Conservation (phyloP, 2,113 vertebrate genomes). For the Oncorhynchus kisutch region DNA sequence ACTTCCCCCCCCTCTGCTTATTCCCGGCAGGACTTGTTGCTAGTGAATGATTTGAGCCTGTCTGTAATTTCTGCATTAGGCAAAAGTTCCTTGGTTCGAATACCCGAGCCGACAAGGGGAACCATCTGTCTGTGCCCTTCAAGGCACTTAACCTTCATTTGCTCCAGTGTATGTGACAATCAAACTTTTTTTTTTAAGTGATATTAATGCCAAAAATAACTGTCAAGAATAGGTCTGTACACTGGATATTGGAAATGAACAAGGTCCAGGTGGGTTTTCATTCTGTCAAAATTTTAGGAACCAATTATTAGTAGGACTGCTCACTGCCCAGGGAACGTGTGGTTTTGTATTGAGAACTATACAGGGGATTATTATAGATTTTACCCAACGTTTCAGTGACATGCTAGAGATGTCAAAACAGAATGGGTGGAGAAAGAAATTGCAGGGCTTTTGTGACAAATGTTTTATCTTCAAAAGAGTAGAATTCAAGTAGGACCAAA, state of each 20-base stretch:
- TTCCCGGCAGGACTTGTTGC: too few relatives aligned
- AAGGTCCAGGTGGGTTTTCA: not conserved
- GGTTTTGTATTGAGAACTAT: not conserved
- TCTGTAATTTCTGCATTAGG: too few relatives aligned
- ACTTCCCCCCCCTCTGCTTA: too few relatives aligned
- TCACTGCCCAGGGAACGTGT: not conserved
- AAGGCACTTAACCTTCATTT: too few relatives aligned
- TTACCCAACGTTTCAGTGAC: conserved; percentile 8
- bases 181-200: too few relatives aligned
- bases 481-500: conserved; percentile 15
- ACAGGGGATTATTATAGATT: conserved; percentile 9
- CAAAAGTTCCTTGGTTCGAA: too few relatives aligned
- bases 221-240: not conserved
- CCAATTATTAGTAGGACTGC: not conserved
- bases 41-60: too few relatives aligned
- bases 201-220: not conserved
- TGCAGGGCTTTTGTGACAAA: conserved; percentile 7
- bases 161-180: too few relatives aligned
- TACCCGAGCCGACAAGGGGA: too few relatives aligned
- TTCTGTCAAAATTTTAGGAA: not conserved
- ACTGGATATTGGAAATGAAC: not conserved
- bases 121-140: too few relatives aligned
- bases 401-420: not conserved
- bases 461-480: conserved; percentile 28
- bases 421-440: conserved; percentile 5